Evolutionary conservation across 2,113 vertebrate species (phyloP), one percentile per base, ranked within the genome.

Genomic region (Calidris pugnax): DNA sequence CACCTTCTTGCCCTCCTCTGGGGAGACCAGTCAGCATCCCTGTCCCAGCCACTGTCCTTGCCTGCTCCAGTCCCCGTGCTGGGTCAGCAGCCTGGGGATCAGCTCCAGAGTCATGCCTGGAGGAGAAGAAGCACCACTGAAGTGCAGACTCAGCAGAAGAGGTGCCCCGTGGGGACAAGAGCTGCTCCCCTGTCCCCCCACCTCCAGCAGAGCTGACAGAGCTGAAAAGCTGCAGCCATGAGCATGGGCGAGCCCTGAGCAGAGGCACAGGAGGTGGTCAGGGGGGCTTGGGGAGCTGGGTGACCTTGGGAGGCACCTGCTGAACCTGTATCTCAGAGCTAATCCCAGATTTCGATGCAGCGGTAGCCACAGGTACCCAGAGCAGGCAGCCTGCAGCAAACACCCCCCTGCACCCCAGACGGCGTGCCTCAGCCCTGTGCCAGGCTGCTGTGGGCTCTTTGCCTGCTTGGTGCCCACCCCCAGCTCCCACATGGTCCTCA

Each of bases 1-100:
- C 0, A 43, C 30, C 33, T 45, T 47, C 48, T 57, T 7, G 4
- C 37, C 28, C 32, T 76, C 43, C 45, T 66, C 16, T 35, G 33
- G 27, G 41, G 39, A 72, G 9, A 64, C 4, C 30, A 51, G 55
- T 19, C 57, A 74, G 26, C 4, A 1, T n/a, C 68, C 27, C 47
- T 68, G 41, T 35, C 60, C 64, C 41, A 60, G 83, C 9, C 41
- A 59, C 19, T 0, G 8, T 81, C 84, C 47, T 66, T 75, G 64
- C n/a, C 68, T 78, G 37, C 77, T 85, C 57, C 55, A 62, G 62
- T 85, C 20, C 64, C 72, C 0, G 1, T 37, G 79, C 94, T 95
- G 87, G 75, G 37, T 94, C 85, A 92, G 94, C 85, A 81, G 51
- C 83, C 75, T 47, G 48, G 67, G 59, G 92, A 91, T 78, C 51